Base-by-base conservation (phyloP, 2,888 invertebrate species). In the Fragum sueziense region DNA sequence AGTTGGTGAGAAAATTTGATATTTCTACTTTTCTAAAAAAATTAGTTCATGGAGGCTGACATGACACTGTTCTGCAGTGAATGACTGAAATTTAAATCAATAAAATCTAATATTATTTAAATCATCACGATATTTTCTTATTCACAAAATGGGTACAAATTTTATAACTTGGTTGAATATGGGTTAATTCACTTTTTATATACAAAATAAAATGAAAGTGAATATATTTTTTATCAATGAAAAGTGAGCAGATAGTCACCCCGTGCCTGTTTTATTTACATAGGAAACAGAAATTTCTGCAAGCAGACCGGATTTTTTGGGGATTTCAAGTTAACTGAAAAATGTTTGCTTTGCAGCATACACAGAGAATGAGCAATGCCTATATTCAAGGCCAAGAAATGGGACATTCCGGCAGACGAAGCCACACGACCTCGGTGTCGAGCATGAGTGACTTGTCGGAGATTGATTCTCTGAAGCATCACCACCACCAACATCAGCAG, bases 251-350 rank as follows among this genome's bases (percentile, higher is more conserved):
- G 17, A 20, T 67, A 73, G 74, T 81, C 33, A 76, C 70, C 78
- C 79, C 85, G 80, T 52, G n/a, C 20, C 80, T 80, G 59, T 67
- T 69, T 70, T 84, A 80, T 80, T 84, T 84, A 84, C 84, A 84
- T 84, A 74, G 74, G 68, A 57, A 59, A 65, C 65, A 7, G 65
- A 61, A 61, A 47, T 47, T 47, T 47, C 47, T 20, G 6, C 14
- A n/a, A 47, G 47, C 47, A n/a, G 47, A 47, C 47, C 47, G 14
- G n/a, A 47, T 9, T 3, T 4, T 4, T 47, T 14, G 47, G 37
- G 6, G 20, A 33, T 74, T 22, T n/a, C n/a, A n/a, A 37, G 37
- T 9, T 37, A 37, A 9, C 6, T n/a, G n/a, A 7, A 70, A n/a
- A 29, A 82, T 82, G 82, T 82, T 57, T 62, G 76, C 76, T 67